These are phyloP conservation scores for Myiopsitta monachus DNA, from an alignment of 2,113 vertebrate genomes.

Conservation along the genomic window DNA sequence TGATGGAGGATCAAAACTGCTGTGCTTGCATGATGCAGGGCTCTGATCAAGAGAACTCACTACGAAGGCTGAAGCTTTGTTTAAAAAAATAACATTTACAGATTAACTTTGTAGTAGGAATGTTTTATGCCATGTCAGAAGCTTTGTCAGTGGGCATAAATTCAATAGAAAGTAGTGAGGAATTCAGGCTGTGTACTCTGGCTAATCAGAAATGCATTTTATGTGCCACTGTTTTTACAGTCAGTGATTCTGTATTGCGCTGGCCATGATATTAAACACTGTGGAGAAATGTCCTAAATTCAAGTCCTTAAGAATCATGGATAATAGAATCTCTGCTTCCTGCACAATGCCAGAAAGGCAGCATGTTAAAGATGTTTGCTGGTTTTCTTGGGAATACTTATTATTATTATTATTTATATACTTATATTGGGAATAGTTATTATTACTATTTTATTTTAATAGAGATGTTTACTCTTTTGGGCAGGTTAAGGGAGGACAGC, in stretches of 20 bases:
- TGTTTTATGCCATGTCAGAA: background rate
- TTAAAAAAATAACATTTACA: background rate
- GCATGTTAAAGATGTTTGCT: background rate
- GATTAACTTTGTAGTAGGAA: background rate
- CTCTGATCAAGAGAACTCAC: background rate
- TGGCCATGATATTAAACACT: accelerated
- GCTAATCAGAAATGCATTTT: background rate
- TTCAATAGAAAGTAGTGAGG: background rate
- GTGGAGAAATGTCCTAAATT: background rate
- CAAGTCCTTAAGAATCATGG: background rate
- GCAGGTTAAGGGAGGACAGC: accelerated
- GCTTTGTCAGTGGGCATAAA: background rate
- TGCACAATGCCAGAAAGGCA: background rate
- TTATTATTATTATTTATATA: too few species aligned
- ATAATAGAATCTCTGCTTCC: background rate
- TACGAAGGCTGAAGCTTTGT: background rate
- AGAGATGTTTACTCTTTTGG: background rate
- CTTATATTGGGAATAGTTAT: too few species aligned
- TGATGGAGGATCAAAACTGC: background rate
- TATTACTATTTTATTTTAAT: background rate
- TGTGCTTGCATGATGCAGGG: background rate
- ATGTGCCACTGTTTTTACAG: background rate
- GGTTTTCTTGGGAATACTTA: accelerated
- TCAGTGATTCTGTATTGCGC: background rate
- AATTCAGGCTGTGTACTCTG: background rate